These are phyloP conservation scores for Lasiurus cinereus DNA, from an alignment of 2,113 vertebrate genomes.

Conservation along the genomic window DNA sequence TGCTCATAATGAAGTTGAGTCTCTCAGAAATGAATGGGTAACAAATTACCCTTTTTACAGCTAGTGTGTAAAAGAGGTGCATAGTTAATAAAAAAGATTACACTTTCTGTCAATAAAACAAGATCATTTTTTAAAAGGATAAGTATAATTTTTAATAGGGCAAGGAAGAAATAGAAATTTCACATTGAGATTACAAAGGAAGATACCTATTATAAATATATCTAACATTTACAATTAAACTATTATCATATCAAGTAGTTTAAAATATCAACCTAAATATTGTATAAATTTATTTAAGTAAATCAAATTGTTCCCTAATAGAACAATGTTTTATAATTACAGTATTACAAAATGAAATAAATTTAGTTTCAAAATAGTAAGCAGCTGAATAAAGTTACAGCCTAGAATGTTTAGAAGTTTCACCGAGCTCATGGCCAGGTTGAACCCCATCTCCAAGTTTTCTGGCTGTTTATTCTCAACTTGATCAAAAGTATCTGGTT, in stretches of 20 bases:
- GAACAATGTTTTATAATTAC: neutral
- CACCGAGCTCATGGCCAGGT: fast-evolving
- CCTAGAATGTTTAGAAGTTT: neutral
- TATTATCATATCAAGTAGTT: neutral
- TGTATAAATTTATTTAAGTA: neutral
- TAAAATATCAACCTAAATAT: neutral
- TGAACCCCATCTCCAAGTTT: neutral
- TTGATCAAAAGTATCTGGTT: neutral
- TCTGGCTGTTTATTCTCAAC: neutral
- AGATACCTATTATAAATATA: neutral
- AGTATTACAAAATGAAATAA: neutral
- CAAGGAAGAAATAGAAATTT: neutral
- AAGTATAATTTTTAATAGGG: neutral
- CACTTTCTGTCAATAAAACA: neutral
- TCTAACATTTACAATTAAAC: neutral
- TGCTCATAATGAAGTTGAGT: neutral
- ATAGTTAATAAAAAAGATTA: neutral
- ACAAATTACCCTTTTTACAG: neutral
- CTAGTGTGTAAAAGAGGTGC: neutral
- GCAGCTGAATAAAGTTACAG: neutral
- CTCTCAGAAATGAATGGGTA: neutral
- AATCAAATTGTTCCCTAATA: neutral
- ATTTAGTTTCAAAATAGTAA: neutral
- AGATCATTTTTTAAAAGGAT: neutral
- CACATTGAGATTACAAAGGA: neutral